These are phyloP conservation scores for Oncopeltus fasciatus DNA, from an alignment of 1,140 invertebrate genomes.

Conservation along the genomic window DNA sequence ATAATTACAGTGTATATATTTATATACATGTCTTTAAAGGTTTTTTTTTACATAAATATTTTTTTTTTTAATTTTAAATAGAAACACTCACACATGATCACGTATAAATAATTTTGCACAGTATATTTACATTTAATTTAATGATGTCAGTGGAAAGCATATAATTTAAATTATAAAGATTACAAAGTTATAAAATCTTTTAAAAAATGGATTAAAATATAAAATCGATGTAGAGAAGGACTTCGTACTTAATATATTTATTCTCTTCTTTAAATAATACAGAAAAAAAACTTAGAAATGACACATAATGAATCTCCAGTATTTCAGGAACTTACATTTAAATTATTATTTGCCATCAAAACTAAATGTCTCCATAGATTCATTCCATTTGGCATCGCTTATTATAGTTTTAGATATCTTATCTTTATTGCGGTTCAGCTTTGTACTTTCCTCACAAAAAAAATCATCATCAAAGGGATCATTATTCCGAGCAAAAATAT, in stretches of 20 bases:
- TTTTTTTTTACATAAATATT: too few species aligned
- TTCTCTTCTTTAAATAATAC: background rate
- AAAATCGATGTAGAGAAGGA: background rate
- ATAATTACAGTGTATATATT: too few species aligned
- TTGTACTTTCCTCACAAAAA: constrained; percentile 40
- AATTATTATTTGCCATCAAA: constrained; percentile 32
- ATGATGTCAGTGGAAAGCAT: too few species aligned
- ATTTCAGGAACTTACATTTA: background rate
- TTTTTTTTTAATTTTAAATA: too few species aligned
- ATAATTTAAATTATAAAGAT: too few species aligned
- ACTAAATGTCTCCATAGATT: constrained; percentile 28
- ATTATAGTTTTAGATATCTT: constrained; percentile 26
- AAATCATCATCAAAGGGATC: constrained; percentile 80
- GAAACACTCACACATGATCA: too few species aligned
- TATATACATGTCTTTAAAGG: too few species aligned
- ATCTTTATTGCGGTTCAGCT: constrained; percentile 28
- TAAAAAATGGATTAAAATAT: background rate
- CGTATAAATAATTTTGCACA: too few species aligned
- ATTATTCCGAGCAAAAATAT: constrained; percentile 63
- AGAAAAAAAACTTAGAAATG: background rate
- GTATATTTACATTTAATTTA: too few species aligned
- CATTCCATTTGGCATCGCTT: constrained; percentile 26
- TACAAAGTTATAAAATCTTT: background rate
- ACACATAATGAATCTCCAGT: too few species aligned
- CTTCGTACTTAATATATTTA: background rate